Evolutionary conservation across 2,888 invertebrate species (phyloP), one percentile per base, ranked within the genome.

Genomic region (Keiferia lycopersicella): DNA sequence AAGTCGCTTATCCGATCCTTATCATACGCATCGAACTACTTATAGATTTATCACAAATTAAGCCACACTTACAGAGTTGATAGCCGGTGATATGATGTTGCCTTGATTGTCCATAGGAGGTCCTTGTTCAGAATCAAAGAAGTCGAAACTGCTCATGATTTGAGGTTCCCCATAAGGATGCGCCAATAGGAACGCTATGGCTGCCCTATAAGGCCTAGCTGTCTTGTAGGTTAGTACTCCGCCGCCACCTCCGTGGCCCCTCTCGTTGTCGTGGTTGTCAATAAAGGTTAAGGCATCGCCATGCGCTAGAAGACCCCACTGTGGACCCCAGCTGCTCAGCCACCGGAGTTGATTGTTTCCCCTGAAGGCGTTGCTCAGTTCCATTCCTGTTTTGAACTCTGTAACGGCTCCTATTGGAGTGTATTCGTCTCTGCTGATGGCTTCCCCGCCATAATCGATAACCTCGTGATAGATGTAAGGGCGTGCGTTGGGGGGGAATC

Each of bases 101-200:
- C 93, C 94, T 0, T 89, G 74, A 0, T 71, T 77, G 71, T 95
- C 94, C 75, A 92, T 91, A 0, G 96, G 96, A 1, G 96, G 96
- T 7, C 95, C 95, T 65, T 85, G 73, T 76, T 95, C 94, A 0
- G 89, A 86, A 69, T 93, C 78, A 65, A 84, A 84, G 79, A 97
- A 98, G 50, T 83, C 88, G 76, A 94, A 98, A 69, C 97, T 97
- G 78, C 97, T 97, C 96, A 98, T 97, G 26, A 98, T 91, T 59
- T 96, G 93, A 0, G 96, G 94, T 65, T 94, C 93, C 0, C 96
- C 96, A 71, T 96, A 97, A 0, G 96, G 95, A 91, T 96, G 95
- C 0, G 97, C 97, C 71, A 98, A 81, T 89, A 96, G 95, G 82
- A 97, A 98, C 0, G 96, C 96, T 1, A 94, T 94, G 0, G 97